Base-by-base conservation (phyloP, 2,888 invertebrate genomes). In the Chloromyia formosa region DNA sequence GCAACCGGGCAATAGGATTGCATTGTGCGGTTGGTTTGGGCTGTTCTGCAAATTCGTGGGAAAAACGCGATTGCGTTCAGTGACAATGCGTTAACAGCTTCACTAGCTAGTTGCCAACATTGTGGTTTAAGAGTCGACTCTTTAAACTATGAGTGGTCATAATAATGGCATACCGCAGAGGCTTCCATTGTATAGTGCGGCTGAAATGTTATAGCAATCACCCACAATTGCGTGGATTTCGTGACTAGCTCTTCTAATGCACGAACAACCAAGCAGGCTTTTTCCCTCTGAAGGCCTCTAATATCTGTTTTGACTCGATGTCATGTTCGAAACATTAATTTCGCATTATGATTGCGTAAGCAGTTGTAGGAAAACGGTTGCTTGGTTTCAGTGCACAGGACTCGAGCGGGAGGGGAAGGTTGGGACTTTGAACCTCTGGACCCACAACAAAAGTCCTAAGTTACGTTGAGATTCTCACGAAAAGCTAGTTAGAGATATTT, bases 181-280 rank as follows among this genome's bases (percentile, higher is more conserved):
- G 27, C 27, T 35, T 45, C 22, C 49, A 45, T 66, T 66, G 66
- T 49, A 10, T 20, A 49, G n/a, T 14, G 42, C 42, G 42, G 12
- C 49, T 49, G n/a, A 16, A 61, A 68, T 14, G 71, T n/a, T 56
- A 35, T 35, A 9, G 56, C 58, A 71, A 58, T 71, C 71, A 58
- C 71, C 71, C 71, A 71, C 71, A 71, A 71, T 71, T 71, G 71
- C 69, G 69, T 69, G 54, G 56, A 42, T 56, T 71, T 71, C 71
- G 56, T 71, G 71, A 58, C 71, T 20, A 27, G 18, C 12, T 35
- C 40, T 56, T 40, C 40, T n/a, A 7, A 35, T 20, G 27, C 71
- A 71, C 58, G 69, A 54, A 56, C n/a, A n/a, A 35, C 64, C 16
- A 5, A 20, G 16, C 42, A 27, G 18, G 42, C 7, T 3, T 64